Evolutionary conservation across 2,888 invertebrate genomes (phyloP), one percentile per base, ranked within the genome.

Genomic region (Drosophila mettleri): DNA sequence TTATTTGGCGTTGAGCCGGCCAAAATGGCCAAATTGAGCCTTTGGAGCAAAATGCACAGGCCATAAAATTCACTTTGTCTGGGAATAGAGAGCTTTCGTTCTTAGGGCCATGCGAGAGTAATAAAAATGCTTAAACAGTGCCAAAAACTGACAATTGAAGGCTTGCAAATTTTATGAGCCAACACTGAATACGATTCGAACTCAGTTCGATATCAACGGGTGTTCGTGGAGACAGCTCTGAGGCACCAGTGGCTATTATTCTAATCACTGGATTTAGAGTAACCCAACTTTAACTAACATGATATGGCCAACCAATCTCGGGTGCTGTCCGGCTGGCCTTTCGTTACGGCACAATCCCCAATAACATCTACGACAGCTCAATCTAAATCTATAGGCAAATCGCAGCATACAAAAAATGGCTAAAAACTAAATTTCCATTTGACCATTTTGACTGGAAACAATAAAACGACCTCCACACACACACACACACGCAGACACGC

Each of bases 361-460:
- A 77, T 74, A 83, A 80, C 86, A 81, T 76, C 73, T 80, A 74
- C 78, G 86, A 86, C 89, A 89, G 85, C 81, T 86, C 81, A 88
- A 84, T 89, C 86, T 73, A 73, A 86, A 78, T 79, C 89, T 75
- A 77, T 86, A 66, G 67, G 65, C 79, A 73, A 72, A 70, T 73
- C 70, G 60, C 67, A 48, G 29, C 34, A 43, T 45, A 36, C 36
- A 43, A 48, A 61, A 49, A 27, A 49, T 51, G 59, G 57, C 57
- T 51, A 51, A 89, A 89, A 81, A 78, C 72, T 5, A 66, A 89
- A 84, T 84, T 84, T 89, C 85, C 87, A 84, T 78, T 74, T 85
- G 85, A 78, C 85, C 87, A 72, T 84, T 84, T 85, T 88, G 88
- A 78, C 78, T 69, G 68, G 71, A 84, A 86, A 84, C 78, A 84